Evolutionary conservation across 2,797 vertebrate genomes (phyloP).

Genomic region (Hydrophis major): DNA sequence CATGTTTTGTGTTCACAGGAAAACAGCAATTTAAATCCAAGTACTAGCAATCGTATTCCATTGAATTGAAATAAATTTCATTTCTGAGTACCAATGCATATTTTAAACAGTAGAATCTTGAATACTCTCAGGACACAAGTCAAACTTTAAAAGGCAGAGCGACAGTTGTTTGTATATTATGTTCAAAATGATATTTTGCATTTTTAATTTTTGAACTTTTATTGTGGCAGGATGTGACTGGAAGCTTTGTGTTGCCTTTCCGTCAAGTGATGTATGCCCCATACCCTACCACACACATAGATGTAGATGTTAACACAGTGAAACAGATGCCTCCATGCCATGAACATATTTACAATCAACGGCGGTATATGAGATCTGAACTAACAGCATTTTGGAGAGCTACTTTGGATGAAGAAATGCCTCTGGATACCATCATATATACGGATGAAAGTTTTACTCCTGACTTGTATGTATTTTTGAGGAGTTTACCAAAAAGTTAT

Average conservation of each 20-base stretch:
- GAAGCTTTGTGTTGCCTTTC: slow-evolving; percentile 94
- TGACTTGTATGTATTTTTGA: slow-evolving; percentile 81
- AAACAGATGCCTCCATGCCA: slow-evolving; percentile 98
- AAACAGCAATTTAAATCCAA: neutral
- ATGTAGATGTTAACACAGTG: slow-evolving; percentile 95
- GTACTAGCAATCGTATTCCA: neutral
- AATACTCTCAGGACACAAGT: neutral
- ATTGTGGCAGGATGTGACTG: slow-evolving; percentile 85
- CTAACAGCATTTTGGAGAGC: slow-evolving; percentile 88
- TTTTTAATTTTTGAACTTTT: neutral
- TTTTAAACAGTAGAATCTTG: neutral
- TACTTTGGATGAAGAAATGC: slow-evolving; percentile 88
- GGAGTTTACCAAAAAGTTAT: neutral
- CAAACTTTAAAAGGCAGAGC: neutral
- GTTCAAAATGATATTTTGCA: neutral
- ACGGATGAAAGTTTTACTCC: slow-evolving; percentile 92
- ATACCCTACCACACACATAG: slow-evolving; percentile 94
- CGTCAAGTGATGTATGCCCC: slow-evolving; percentile 95
- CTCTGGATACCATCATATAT: slow-evolving; percentile 86
- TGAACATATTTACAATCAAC: slow-evolving; percentile 92
- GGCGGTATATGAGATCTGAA: slow-evolving; percentile 90
- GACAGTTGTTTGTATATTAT: neutral
- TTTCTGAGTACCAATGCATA: neutral
- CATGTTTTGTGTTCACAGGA: neutral
- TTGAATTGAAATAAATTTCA: neutral